These are phyloP conservation scores for Eupithecia dodoneata DNA, from an alignment of 2,888 invertebrate species.

Conservation along the genomic window DNA sequence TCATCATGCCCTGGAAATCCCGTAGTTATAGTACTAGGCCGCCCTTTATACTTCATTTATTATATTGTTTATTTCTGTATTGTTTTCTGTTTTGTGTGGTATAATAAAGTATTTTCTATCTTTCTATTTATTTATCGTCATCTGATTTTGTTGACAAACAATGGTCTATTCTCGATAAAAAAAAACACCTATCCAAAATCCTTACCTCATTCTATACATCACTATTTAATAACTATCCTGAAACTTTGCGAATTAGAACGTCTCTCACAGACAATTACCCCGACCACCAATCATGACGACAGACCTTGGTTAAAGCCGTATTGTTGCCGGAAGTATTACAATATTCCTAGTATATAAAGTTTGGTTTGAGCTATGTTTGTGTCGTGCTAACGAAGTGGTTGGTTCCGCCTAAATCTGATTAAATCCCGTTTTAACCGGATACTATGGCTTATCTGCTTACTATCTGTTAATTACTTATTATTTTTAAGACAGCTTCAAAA, in stretches of 20 bases:
- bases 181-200: not conserved
- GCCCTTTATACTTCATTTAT: no score
- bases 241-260: conserved; percentile 6
- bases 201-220: not conserved
- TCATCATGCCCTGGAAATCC: no score
- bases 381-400: not conserved
- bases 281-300: conserved; percentile 14
- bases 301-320: not conserved
- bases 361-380: not conserved
- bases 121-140: no score
- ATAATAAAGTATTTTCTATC: no score
- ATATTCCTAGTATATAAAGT: not conserved
- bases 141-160: no score
- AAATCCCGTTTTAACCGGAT: not conserved
- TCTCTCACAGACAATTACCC: conserved; percentile 15
- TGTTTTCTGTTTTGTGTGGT: no score
- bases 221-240: not conserved
- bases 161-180: no score
- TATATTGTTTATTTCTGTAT: no score
- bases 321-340: not conserved
- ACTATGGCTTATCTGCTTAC: not conserved
- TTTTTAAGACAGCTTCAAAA: no score
- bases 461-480: no score
- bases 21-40: no score
- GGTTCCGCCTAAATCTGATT: not conserved